phyloP scores from a whole-genome alignment of 2,113 vertebrate species.

The Tetrax tetrax region DNA sequence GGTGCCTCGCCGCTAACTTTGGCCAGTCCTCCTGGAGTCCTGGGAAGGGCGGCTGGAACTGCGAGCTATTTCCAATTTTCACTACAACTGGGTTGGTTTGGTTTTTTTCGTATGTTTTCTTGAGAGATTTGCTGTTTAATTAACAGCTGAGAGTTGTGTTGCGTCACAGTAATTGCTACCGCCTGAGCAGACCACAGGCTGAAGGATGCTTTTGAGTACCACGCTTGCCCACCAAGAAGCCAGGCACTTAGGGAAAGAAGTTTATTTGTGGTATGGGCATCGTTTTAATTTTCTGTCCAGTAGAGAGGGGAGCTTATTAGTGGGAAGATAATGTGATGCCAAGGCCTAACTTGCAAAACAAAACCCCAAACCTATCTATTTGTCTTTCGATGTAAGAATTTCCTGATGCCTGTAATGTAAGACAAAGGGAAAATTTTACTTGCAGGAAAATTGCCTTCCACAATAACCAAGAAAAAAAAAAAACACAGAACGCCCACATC shows the following conservation, averaged over 20 bases:
- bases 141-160: conserved; percentile 19
- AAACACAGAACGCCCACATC: conserved; percentile 23
- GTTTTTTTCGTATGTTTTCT: not conserved
- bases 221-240: conserved; percentile 32
- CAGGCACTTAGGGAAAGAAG: conserved; percentile 11
- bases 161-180: not conserved
- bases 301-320: conserved; percentile 26
- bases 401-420: conserved; percentile 42
- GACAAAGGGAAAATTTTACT: conserved; percentile 58
- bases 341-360: conserved; percentile 21
- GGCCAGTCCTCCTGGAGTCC: not conserved
- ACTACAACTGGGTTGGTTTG: not conserved
- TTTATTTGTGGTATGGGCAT: conserved; percentile 42
- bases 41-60: not conserved
- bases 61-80: not conserved
- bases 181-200: not conserved
- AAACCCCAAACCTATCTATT: conserved; percentile 37
- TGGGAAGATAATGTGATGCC: conserved; percentile 2
- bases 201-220: conserved; percentile 15
- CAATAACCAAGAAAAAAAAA: conserved; percentile 51
- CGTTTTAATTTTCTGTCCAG: not conserved
- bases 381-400: conserved; percentile 34
- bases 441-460: conserved; percentile 56
- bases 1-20: not conserved
- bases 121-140: conserved; percentile 38